phyloP scores from a whole-genome alignment of 2,113 vertebrate species.

The Gadus chalcogrammus region DNA sequence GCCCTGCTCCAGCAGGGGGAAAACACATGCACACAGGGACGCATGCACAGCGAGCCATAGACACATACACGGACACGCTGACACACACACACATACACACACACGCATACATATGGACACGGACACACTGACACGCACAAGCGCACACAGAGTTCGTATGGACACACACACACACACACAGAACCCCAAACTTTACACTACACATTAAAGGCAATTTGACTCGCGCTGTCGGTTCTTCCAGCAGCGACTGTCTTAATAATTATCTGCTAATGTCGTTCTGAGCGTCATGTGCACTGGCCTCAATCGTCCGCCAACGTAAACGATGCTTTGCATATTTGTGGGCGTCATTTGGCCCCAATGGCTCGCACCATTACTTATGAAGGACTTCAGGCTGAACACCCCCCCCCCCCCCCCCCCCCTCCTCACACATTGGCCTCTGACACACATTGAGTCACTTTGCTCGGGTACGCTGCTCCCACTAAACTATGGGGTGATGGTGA shows the following conservation, averaged over 20 bases:
- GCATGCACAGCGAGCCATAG: not conserved
- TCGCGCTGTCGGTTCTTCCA: conserved; percentile 48
- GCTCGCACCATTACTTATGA: conserved; percentile 47
- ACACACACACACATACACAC: not conserved
- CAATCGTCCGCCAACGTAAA: conserved; percentile 62
- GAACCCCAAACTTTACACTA: conserved; percentile 55
- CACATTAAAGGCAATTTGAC: conserved; percentile 59
- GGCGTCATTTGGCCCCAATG: conserved; percentile 53
- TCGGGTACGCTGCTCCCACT: conserved; percentile 41
- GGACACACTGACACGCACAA: not conserved
- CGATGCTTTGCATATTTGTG: conserved; percentile 60
- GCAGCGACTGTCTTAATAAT: conserved; percentile 57
- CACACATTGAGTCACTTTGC: conserved; percentile 43
- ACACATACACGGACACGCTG: not conserved
- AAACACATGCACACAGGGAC: conserved; percentile 38
- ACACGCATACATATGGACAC: not conserved
- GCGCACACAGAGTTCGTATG: conserved; percentile 22
- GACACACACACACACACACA: not conserved
- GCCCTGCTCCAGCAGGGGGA: conserved; percentile 30
- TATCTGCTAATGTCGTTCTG: conserved; percentile 53
- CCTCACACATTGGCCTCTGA: conserved; percentile 20
- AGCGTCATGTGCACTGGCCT: conserved; percentile 53
- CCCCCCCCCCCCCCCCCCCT: conserved; percentile 32
- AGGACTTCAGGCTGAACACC: conserved; percentile 30
- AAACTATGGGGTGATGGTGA: conserved; percentile 39